A percentile compares a stretch with the other conserved stretches of the same genome.
Evolutionary conservation across 2,797 vertebrate genomes (phyloP).

Genomic region (Centroberyx gerrardi): DNA sequence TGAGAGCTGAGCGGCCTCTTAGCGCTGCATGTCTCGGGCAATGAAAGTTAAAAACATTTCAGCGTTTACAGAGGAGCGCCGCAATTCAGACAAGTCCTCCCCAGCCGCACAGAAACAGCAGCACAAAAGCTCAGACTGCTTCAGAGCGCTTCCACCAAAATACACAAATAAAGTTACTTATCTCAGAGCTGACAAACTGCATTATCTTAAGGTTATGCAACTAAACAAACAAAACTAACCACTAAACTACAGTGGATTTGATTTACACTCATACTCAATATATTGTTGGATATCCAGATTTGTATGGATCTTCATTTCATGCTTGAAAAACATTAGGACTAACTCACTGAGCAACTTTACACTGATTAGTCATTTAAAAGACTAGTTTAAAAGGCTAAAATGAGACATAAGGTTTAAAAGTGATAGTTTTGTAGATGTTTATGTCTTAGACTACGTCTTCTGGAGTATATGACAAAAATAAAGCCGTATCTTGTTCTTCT

Average conservation of each 20-base stretch:
- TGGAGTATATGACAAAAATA: too few species aligned
- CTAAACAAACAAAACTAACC: not conserved
- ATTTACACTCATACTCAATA: not conserved
- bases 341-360: too few species aligned
- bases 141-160: not conserved
- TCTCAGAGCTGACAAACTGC: not conserved
- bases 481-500: too few species aligned
- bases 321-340: slow-evolving; percentile 23
- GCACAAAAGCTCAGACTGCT: not conserved
- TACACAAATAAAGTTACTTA: not conserved
- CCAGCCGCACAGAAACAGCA: not conserved
- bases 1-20: too few species aligned
- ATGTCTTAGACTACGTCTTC: too few species aligned
- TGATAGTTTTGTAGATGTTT: too few species aligned
- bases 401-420: too few species aligned
- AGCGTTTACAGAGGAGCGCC: not conserved
- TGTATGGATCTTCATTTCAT: slow-evolving; percentile 34
- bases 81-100: not conserved
- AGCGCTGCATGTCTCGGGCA: too few species aligned
- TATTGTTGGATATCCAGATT: slow-evolving; percentile 1
- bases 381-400: too few species aligned
- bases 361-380: too few species aligned
- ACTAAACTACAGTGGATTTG: not conserved
- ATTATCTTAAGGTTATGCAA: not conserved
- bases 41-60: not conserved